Evolutionary conservation across 2,113 vertebrate species (phyloP).

Genomic region (Calidris pugnax): DNA sequence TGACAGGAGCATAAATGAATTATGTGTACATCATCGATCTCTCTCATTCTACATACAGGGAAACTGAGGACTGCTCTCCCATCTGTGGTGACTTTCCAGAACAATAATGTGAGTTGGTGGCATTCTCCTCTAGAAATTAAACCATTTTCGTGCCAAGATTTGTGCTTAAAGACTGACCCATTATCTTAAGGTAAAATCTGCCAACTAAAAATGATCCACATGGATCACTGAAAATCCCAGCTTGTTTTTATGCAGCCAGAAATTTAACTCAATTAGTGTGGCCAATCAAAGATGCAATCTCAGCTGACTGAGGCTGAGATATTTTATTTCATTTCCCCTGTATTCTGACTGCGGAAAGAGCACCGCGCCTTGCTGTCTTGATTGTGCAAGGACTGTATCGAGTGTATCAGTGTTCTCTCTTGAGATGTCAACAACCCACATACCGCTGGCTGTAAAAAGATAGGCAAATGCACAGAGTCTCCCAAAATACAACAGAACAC

Average conservation of each 20-base stretch:
- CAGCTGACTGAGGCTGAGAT: background rate
- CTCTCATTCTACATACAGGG: background rate
- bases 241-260: conserved; percentile 9
- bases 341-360: background rate
- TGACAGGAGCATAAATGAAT: conserved; percentile 31
- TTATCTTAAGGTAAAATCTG: conserved; percentile 11
- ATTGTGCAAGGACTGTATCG: background rate
- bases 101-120: background rate
- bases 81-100: background rate
- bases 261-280: background rate
- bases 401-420: background rate
- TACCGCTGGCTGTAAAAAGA: background rate
- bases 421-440: background rate
- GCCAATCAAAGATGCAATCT: background rate
- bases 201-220: conserved; percentile 5
- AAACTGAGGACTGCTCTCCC: conserved; percentile 37
- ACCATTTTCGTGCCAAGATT: background rate
- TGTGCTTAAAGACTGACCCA: background rate
- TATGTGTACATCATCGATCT: background rate
- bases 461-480: background rate
- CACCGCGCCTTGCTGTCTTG: background rate
- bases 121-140: background rate
- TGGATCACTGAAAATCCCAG: background rate
- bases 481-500: background rate
- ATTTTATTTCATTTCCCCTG: conserved; percentile 21